Conservation (phyloP, 2,113 vertebrate genomes). For the Anarrhichthys ocellatus region DNA sequence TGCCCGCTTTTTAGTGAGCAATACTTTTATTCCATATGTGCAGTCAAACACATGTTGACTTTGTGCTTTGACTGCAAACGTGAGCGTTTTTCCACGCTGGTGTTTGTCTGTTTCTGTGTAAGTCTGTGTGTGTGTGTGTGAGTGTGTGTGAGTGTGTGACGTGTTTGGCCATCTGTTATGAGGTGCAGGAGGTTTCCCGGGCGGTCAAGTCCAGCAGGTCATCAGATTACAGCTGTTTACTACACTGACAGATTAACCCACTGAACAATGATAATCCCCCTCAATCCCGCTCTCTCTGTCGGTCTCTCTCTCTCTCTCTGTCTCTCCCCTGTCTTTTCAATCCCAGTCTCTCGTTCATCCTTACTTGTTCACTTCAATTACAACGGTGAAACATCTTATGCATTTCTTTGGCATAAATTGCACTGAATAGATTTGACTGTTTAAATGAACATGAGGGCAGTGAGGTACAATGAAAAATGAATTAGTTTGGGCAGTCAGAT, state of each 20-base stretch:
- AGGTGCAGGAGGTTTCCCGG: slow-evolving; percentile 41
- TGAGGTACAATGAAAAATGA: neutral
- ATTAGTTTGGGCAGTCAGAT: neutral
- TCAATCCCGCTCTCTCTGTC: slow-evolving; percentile 21
- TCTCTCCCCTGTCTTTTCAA: neutral
- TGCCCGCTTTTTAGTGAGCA: neutral
- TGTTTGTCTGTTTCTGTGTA: neutral
- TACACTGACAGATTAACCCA: slow-evolving; percentile 78
- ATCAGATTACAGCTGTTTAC: slow-evolving; percentile 79
- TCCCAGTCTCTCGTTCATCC: slow-evolving; percentile 30
- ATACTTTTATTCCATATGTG: neutral
- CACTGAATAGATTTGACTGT: neutral
- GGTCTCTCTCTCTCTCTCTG: slow-evolving; percentile 31
- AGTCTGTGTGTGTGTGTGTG: neutral
- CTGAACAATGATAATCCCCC: slow-evolving; percentile 74
- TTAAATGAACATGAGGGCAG: neutral
- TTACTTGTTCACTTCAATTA: slow-evolving; percentile 10
- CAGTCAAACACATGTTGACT: neutral
- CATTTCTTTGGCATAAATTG: neutral
- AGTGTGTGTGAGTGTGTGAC: neutral
- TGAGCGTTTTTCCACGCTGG: neutral
- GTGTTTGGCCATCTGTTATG: slow-evolving; percentile 69
- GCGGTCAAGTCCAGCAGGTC: slow-evolving; percentile 40
- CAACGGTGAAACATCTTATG: neutral
- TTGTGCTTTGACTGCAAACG: slow-evolving; percentile 12